These are phyloP conservation scores for Rhinogobio ventralis DNA, from an alignment of 2,797 vertebrate genomes.

Conservation along the genomic window DNA sequence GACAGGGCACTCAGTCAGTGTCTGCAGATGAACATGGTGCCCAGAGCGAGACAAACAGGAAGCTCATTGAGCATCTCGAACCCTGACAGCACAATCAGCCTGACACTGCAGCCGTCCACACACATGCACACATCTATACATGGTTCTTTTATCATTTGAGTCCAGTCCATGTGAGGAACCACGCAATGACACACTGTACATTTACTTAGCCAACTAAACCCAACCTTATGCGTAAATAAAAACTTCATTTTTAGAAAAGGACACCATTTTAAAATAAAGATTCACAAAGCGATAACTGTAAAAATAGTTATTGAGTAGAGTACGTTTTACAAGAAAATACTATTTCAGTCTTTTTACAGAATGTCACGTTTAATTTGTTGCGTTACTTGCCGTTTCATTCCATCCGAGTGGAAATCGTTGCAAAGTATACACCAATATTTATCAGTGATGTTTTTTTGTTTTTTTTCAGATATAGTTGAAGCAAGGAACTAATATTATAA, in stretches of 20 bases:
- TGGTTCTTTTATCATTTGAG: conserved; percentile 9
- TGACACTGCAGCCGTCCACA: conserved; percentile 62
- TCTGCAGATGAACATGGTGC: conserved; percentile 70
- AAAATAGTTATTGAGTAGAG: no score
- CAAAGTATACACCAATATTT: neutral
- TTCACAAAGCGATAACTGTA: neutral
- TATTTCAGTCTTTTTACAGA: neutral
- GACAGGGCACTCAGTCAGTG: conserved; percentile 77
- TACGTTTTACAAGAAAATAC: neutral
- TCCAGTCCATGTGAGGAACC: conserved; percentile 7
- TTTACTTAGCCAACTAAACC: conserved; percentile 34
- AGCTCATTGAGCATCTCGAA: conserved; percentile 57
- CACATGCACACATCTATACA: conserved; percentile 47
- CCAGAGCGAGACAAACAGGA: conserved; percentile 61
- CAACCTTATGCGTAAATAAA: neutral
- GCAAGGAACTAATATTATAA: neutral
- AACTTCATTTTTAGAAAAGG: neutral
- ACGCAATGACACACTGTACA: conserved; percentile 37
- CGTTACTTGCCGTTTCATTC: neutral
- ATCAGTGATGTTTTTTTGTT: neutral
- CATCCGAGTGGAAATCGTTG: neutral
- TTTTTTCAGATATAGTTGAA: neutral
- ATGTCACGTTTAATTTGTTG: neutral
- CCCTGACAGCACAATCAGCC: conserved; percentile 59
- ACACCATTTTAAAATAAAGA: neutral